Percentiles rank a stretch among this genome's conserved stretches.
These are phyloP conservation scores for Idaea biselata DNA, from an alignment of 2,888 invertebrate genomes.

Conservation along the genomic window DNA sequence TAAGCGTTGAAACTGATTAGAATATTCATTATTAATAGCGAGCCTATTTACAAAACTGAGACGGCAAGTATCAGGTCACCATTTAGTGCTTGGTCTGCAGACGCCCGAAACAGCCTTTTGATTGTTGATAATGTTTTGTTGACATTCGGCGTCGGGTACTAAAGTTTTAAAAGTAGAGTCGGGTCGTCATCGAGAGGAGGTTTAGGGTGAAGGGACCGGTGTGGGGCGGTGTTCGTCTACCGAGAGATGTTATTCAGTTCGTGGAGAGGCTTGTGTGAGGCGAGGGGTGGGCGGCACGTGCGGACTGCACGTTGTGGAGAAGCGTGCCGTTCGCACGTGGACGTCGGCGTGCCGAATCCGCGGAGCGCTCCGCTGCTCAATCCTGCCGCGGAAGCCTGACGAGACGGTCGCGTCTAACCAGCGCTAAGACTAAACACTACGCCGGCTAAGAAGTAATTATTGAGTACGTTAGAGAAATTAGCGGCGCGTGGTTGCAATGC, in stretches of 20 bases:
- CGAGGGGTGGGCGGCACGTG: constrained; percentile 39
- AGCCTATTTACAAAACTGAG: too few species aligned
- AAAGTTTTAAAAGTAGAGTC: background rate
- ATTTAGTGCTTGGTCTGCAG: too few species aligned
- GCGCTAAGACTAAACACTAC: constrained; percentile 19
- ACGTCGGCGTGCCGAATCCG: constrained; percentile 41
- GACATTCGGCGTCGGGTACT: background rate
- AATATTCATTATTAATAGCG: too few species aligned
- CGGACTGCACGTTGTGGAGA: constrained; percentile 51
- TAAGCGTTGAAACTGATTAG: too few species aligned
- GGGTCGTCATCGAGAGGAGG: background rate
- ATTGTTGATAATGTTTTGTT: too few species aligned
- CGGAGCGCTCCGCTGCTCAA: constrained; percentile 51
- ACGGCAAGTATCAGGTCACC: too few species aligned
- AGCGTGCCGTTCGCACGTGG: constrained; percentile 64
- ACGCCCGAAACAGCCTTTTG: too few species aligned
- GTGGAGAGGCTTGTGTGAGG: constrained; percentile 22
- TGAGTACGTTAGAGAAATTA: constrained; percentile 54
- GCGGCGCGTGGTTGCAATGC: constrained; percentile 55
- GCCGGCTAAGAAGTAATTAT: constrained; percentile 39
- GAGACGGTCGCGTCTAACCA: constrained; percentile 63
- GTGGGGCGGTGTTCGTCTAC: constrained; percentile 8
- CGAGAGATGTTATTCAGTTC: constrained; percentile 11
- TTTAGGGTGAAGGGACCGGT: background rate
- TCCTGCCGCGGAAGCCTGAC: constrained; percentile 66